These are phyloP conservation scores for Rhorus exstirpatorius DNA, from an alignment of 2,888 invertebrate genomes.

Conservation along the genomic window DNA sequence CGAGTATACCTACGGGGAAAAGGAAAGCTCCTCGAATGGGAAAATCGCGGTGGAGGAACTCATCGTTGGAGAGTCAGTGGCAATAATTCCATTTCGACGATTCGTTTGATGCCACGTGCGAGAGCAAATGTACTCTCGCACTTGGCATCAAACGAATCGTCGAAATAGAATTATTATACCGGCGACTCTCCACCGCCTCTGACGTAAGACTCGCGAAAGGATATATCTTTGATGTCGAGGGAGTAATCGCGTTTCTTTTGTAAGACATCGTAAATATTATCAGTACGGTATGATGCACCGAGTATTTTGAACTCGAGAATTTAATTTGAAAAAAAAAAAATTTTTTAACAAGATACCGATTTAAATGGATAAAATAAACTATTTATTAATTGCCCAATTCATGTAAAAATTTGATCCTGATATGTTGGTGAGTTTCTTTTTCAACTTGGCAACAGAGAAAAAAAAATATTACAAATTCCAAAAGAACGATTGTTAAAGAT, in stretches of 20 bases:
- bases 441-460: no score
- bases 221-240: constrained; percentile 77
- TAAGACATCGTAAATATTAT: constrained; percentile 33
- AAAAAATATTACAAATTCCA: no score
- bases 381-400: no score
- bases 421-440: no score
- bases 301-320: not conserved
- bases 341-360: no score
- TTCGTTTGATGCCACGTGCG: constrained; percentile 67
- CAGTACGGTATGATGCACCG: not conserved
- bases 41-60: constrained; percentile 31
- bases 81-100: constrained; percentile 67
- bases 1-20: constrained; percentile 36
- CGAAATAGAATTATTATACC: constrained; percentile 67
- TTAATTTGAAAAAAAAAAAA: constrained; percentile 3
- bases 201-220: constrained; percentile 45
- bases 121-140: constrained; percentile 59
- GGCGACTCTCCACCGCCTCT: constrained; percentile 21
- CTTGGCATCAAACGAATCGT: constrained; percentile 68
- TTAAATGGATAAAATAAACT: no score
- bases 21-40: constrained; percentile 28
- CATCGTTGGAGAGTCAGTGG: constrained; percentile 44
- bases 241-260: constrained; percentile 67
- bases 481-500: no score
- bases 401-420: no score